Conservation (phyloP, 2,888 invertebrate genomes). For the Conus canariensis region DNA sequence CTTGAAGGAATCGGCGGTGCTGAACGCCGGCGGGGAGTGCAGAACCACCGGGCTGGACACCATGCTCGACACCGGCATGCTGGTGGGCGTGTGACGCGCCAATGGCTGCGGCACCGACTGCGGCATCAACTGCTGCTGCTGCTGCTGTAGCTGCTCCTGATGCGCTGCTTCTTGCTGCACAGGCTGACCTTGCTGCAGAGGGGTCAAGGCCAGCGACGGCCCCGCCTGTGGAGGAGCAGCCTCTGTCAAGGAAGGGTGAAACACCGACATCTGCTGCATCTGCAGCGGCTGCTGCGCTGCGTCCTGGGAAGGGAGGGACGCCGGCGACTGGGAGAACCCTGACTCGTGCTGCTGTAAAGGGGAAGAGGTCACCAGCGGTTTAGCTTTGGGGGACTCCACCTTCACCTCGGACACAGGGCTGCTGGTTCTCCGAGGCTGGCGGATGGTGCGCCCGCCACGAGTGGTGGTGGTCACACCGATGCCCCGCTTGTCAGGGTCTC, state of each 20-base stretch:
- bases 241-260: not conserved
- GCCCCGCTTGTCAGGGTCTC: constrained; percentile 27
- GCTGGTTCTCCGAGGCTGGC: constrained; percentile 46
- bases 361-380: not conserved
- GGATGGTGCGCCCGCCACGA: constrained; percentile 47
- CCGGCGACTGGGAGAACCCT: not conserved
- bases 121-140: not conserved
- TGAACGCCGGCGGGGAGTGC: constrained; percentile 42
- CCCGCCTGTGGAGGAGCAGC: not conserved
- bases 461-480: constrained; percentile 45
- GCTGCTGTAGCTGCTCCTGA: not conserved
- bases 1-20: constrained; percentile 37
- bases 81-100: not conserved
- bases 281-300: not conserved
- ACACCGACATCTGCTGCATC: not conserved
- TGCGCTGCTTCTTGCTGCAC: not conserved
- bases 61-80: not conserved
- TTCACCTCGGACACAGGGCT: constrained; percentile 30
- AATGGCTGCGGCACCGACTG: too few relatives aligned
- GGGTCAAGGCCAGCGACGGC: constrained; percentile 24
- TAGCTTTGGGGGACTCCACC: constrained; percentile 22
- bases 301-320: not conserved
- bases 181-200: constrained; percentile 35
- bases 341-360: not conserved
- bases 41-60: constrained; percentile 39